Percentiles rank a stretch among this genome's conserved stretches.
phyloP scores from a whole-genome alignment of 2,113 vertebrate species.

The Notiomystis cincta region DNA sequence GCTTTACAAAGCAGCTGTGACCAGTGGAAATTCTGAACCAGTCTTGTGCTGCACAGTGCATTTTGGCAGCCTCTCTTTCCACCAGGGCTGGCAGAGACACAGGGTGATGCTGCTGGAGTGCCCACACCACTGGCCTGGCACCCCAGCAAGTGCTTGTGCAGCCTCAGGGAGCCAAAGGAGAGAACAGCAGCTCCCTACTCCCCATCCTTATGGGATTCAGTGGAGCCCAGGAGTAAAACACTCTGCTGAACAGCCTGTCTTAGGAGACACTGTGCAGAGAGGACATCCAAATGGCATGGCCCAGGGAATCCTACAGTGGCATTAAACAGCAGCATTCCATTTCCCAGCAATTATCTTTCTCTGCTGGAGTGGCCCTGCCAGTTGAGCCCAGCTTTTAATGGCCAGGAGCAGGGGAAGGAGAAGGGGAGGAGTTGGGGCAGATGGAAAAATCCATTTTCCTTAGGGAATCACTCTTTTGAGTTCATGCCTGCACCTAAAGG shows the following conservation, averaged over 20 bases:
- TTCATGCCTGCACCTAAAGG: background rate
- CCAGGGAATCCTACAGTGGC: background rate
- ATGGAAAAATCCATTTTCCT: background rate
- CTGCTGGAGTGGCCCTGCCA: background rate
- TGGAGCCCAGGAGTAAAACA: background rate
- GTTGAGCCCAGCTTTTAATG: background rate
- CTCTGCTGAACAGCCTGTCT: background rate
- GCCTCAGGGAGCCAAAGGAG: background rate
- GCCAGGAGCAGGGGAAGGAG: background rate
- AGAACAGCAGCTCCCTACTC: background rate
- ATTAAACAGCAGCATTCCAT: background rate
- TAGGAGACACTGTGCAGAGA: background rate
- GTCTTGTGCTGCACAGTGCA: background rate
- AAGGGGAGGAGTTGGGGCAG: background rate
- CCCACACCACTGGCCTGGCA: background rate
- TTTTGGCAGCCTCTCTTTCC: background rate
- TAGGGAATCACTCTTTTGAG: background rate
- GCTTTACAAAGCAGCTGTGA: background rate
- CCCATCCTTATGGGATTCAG: accelerated
- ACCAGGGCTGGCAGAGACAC: background rate
- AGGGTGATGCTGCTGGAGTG: accelerated
- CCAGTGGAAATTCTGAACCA: constrained; percentile 5
- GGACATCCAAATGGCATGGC: background rate
- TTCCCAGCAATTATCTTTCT: background rate
- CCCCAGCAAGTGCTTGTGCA: background rate